Evolutionary conservation across 2,888 invertebrate species (phyloP).

Genomic region (Drosophila lutescens): DNA sequence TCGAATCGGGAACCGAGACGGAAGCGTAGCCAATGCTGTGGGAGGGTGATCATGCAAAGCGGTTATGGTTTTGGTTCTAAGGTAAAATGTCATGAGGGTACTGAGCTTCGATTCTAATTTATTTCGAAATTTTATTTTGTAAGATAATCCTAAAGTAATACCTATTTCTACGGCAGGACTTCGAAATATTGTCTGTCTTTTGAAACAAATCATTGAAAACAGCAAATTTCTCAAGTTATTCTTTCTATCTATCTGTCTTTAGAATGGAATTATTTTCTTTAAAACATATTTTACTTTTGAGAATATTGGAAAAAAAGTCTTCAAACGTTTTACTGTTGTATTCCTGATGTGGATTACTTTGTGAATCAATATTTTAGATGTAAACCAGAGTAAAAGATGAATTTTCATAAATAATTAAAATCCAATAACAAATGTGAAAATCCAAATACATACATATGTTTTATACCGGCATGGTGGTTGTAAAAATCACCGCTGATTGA

Average conservation of each 20-base stretch:
- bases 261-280: no score
- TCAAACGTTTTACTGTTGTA: no score
- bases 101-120: not conserved
- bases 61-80: constrained; percentile 17
- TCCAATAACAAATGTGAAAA: not conserved
- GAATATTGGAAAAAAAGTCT: no score
- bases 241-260: no score
- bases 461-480: constrained; percentile 22
- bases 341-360: no score
- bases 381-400: not conserved
- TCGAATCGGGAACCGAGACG: constrained; percentile 29
- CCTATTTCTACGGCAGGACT: no score
- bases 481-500: constrained; percentile 42
- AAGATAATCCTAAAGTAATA: no score
- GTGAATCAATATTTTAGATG: no score
- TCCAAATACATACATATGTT: not conserved
- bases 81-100: constrained; percentile 9
- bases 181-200: no score
- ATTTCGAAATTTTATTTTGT: not conserved
- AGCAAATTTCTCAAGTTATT: no score
- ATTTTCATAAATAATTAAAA: constrained; percentile 4
- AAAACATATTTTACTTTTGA: no score
- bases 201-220: no score
- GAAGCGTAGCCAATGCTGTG: constrained; percentile 67
- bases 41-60: constrained; percentile 51